Percentiles rank a stretch among this genome's conserved stretches.
phyloP scores from a whole-genome alignment of 2,797 vertebrate species.

The Gymnocypris eckloni region DNA sequence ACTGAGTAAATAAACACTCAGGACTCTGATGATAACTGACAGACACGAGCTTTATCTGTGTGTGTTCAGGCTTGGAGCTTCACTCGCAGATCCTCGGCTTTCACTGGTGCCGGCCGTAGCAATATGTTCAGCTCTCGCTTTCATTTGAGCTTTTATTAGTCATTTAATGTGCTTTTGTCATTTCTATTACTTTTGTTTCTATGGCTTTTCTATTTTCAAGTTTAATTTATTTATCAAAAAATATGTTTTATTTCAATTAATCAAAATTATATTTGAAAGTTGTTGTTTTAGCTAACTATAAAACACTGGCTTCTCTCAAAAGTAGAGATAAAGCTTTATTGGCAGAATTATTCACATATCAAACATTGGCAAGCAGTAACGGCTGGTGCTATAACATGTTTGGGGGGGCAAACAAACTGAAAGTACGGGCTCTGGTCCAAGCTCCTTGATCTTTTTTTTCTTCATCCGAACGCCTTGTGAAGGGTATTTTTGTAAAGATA shows the following conservation, averaged over 20 bases:
- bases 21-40: constrained; percentile 33
- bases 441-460: too few relatives aligned
- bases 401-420: too few relatives aligned
- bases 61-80: neutral
- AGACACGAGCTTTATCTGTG: neutral
- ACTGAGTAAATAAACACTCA: constrained; percentile 44
- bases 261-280: neutral
- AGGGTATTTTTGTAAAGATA: too few relatives aligned
- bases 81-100: neutral
- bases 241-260: neutral
- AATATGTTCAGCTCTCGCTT: neutral
- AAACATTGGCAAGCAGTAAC: neutral
- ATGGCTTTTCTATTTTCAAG: neutral
- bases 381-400: too few relatives aligned
- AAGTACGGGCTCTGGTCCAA: too few relatives aligned
- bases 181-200: neutral
- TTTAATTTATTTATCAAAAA: neutral
- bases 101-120: neutral
- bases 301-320: neutral
- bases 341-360: neutral
- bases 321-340: too few relatives aligned
- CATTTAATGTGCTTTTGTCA: neutral
- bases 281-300: neutral
- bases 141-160: neutral
- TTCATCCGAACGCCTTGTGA: too few relatives aligned